Conservation (phyloP, 2,888 invertebrate genomes). For the Drosophila nigricruria region DNA sequence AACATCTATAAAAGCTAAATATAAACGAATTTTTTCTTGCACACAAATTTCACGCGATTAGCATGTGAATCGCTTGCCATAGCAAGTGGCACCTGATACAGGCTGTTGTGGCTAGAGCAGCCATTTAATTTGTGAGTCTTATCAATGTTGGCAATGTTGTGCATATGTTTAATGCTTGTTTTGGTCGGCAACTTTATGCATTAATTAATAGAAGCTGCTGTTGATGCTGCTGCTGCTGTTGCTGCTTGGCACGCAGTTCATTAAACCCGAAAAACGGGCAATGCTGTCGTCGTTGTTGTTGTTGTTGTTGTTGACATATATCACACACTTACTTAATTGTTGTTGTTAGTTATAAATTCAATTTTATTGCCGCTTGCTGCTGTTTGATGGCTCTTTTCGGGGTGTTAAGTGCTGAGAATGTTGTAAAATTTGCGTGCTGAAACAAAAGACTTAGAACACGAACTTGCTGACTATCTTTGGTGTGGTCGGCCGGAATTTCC, state of each 20-base stretch:
- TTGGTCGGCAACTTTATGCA: conserved; percentile 60
- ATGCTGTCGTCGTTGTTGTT: conserved; percentile 15
- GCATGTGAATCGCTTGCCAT: conserved; percentile 68
- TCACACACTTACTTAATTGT: conserved; percentile 27
- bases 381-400: conserved; percentile 48
- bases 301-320: conserved; percentile 39
- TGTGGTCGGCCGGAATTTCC: conserved; percentile 19
- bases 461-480: conserved; percentile 53
- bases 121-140: conserved; percentile 71
- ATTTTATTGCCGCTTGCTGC: conserved; percentile 57
- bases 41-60: conserved; percentile 71
- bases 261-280: conserved; percentile 57
- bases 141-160: conserved; percentile 65
- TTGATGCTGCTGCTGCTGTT: background rate
- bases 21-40: conserved; percentile 36
- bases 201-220: conserved; percentile 60
- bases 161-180: conserved; percentile 64
- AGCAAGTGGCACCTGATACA: conserved; percentile 52
- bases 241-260: conserved; percentile 57
- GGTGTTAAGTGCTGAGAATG: conserved; percentile 55
- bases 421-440: conserved; percentile 40
- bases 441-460: conserved; percentile 78
- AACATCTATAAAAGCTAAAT: conserved; percentile 39
- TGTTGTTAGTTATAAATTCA: conserved; percentile 56
- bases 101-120: conserved; percentile 8